Conservation (phyloP, 2,797 vertebrate genomes). For the Coreius guichenoti region DNA sequence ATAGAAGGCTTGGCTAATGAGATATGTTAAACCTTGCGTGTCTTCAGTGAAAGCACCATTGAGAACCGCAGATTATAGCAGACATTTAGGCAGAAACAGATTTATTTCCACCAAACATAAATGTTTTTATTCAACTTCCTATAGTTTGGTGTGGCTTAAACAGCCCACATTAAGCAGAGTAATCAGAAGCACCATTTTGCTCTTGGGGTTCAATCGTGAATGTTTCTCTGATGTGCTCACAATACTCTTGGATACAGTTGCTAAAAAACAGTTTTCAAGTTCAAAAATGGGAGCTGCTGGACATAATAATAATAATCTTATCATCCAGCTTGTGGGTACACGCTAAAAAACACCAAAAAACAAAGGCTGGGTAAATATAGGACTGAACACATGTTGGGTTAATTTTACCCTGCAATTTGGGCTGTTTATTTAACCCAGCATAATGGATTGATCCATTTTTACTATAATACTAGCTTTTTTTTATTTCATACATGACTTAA, state of each 20-base stretch:
- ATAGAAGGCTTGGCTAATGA: conserved; percentile 73
- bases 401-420: no score
- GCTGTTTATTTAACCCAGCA: no score
- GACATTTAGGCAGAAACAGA: conserved; percentile 70
- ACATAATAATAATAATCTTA: conserved; percentile 47
- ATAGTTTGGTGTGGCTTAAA: conserved; percentile 57
- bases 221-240: conserved; percentile 47
- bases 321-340: conserved; percentile 8
- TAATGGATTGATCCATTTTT: no score
- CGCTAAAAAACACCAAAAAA: no score
- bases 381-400: no score
- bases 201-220: conserved; percentile 52
- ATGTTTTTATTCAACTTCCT: conserved; percentile 66
- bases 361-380: no score
- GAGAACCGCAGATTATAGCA: conserved; percentile 66
- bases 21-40: conserved; percentile 71
- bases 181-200: conserved; percentile 58
- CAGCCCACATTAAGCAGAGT: conserved; percentile 61
- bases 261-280: conserved; percentile 27
- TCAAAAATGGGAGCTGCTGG: conserved; percentile 16
- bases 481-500: no score
- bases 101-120: conserved; percentile 71
- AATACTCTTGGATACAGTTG: conserved; percentile 39
- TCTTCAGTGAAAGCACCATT: conserved; percentile 60
- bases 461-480: no score